Conservation (phyloP, 2,797 vertebrate genomes). For the Sarcophilus harrisii region DNA sequence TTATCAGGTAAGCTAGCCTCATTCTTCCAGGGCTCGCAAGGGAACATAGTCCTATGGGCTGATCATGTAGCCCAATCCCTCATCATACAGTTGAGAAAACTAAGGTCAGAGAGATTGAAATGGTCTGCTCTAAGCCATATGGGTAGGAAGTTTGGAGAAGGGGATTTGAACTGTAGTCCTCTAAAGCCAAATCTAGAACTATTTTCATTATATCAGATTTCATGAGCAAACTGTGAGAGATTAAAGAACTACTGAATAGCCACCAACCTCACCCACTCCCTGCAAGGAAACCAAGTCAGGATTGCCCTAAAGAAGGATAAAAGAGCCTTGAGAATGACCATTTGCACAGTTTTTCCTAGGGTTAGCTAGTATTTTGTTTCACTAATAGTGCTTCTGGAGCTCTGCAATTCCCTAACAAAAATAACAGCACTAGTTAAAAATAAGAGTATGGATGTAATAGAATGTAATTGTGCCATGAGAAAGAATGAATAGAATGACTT, state of each 20-base stretch:
- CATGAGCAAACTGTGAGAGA: neutral
- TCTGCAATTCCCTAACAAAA: neutral
- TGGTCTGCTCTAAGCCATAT: neutral
- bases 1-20: neutral
- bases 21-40: neutral
- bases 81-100: neutral
- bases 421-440: neutral
- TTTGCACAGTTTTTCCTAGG: neutral
- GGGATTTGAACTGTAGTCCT: neutral
- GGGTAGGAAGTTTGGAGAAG: neutral
- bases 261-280: neutral
- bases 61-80: neutral
- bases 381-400: neutral
- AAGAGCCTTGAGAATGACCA: neutral
- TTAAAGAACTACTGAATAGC: neutral
- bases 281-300: neutral
- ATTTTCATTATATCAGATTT: neutral
- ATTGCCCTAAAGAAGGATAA: neutral
- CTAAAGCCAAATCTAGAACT: neutral
- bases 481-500: neutral
- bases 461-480: neutral
- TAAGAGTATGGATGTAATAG: neutral
- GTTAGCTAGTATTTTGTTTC: neutral
- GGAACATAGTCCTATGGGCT: neutral
- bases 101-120: neutral